Evolutionary conservation across 2,888 invertebrate genomes (phyloP).

Genomic region (Hetaerina titia): DNA sequence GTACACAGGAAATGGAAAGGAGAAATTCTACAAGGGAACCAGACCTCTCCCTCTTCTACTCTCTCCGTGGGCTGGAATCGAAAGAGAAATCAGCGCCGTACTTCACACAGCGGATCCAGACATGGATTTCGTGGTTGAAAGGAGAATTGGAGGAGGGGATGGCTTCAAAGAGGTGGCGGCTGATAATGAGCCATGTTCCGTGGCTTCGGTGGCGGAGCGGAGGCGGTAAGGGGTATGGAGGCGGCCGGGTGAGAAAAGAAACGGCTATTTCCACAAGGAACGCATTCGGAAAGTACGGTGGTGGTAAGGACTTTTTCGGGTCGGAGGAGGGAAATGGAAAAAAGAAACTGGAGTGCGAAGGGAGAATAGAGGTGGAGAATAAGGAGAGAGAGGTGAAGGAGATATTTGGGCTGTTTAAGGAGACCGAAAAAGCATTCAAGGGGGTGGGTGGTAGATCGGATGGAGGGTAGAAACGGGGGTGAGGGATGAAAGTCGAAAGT

Average conservation of each 20-base stretch:
- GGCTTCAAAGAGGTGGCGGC: not conserved
- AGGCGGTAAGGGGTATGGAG: not conserved
- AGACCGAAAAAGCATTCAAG: not conserved
- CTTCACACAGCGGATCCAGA: not conserved
- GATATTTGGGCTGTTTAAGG: not conserved
- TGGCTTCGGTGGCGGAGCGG: not conserved
- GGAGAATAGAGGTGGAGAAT: not conserved
- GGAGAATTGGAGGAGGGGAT: not conserved
- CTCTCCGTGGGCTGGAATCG: too few species aligned
- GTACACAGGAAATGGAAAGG: not conserved
- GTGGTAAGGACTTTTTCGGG: not conserved
- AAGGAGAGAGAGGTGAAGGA: not conserved
- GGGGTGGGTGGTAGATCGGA: not conserved
- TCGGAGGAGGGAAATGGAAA: not conserved
- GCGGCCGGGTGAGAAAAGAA: not conserved
- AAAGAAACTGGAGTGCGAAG: not conserved
- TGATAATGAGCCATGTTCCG: not conserved
- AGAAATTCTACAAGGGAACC: not conserved
- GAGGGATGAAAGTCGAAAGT: slow-evolving; percentile 54
- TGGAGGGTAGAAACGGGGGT: not conserved
- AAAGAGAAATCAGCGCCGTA: not conserved
- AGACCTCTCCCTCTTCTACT: not conserved
- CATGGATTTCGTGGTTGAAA: not conserved
- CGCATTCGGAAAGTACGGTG: not conserved
- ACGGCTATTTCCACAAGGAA: not conserved